Percentiles rank a stretch among this genome's conserved stretches.
phyloP scores from a whole-genome alignment of 2,888 invertebrate species.

The Crioceris asparagi region DNA sequence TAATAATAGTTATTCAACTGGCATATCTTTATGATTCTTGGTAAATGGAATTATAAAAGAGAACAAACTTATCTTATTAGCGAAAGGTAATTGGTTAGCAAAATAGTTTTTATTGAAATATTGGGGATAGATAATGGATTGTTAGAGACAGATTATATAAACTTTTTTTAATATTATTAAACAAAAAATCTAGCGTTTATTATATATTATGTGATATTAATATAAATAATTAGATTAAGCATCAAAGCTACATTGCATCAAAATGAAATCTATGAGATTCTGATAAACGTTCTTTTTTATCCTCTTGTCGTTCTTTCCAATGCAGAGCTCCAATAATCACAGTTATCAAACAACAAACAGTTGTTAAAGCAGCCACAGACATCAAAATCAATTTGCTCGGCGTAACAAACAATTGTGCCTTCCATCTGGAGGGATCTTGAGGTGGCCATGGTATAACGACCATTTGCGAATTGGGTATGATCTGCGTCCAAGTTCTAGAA shows the following conservation, averaged over 20 bases:
- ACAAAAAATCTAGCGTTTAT: no score
- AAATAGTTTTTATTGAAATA: no score
- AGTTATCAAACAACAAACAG: slow-evolving; percentile 74
- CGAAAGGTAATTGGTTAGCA: no score
- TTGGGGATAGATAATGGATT: no score
- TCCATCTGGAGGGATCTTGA: slow-evolving; percentile 69
- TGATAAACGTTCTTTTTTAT: slow-evolving; percentile 64
- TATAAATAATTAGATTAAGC: no score
- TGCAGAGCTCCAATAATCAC: slow-evolving; percentile 78
- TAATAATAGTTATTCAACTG: no score
- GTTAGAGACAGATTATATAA: no score
- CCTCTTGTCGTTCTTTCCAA: slow-evolving; percentile 80
- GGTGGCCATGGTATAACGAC: slow-evolving; percentile 85
- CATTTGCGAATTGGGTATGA: slow-evolving; percentile 97
- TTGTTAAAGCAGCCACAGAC: slow-evolving; percentile 79
- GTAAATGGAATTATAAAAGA: no score
- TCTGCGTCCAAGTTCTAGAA: slow-evolving; percentile 72
- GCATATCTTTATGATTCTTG: no score
- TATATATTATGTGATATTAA: no score
- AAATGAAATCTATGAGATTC: slow-evolving; percentile 78
- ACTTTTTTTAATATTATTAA: no score
- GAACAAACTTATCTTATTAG: no score
- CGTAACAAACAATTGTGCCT: slow-evolving; percentile 85
- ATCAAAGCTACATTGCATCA: slow-evolving; percentile 83
- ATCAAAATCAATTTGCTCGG: slow-evolving; percentile 88